Evolutionary conservation across 2,888 invertebrate species (phyloP), one percentile per base, ranked within the genome.

Genomic region (Magallana nippona): DNA sequence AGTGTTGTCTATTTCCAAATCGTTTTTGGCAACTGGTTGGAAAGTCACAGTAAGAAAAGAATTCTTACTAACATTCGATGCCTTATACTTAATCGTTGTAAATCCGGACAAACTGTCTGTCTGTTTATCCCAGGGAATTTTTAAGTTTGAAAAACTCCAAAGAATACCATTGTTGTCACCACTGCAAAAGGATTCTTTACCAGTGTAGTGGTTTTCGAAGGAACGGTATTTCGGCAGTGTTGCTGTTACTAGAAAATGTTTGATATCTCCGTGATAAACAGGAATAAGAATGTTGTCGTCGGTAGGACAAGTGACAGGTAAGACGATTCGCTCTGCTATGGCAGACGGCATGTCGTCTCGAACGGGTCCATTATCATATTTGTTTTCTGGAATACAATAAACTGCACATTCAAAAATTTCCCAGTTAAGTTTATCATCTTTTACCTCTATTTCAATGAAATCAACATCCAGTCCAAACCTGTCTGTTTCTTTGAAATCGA

Each of bases 281-380:
- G 90, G 89, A 10, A 91, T 84, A 60, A 90, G 87, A 0, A 91
- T 83, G 79, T 91, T 91, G 60, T 91, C 91, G 63, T 90, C 89
- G 55, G 89, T 89, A 0, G 91, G 89, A 84, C 91, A 91, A 27
- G 32, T 79, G 13, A 88, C 89, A 10, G 62, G 81, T 10, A 86
- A 57, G 5, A 27, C 79, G 63, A 79, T 85, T 22, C 83, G 55
- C n/a, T 10, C 17, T 2, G 77, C 58, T 3, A 13, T 15, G 11
- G 82, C 83, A 44, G 85, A 83, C 44, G 85, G 55, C 55, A 83
- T 60, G n/a, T 85, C 85, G 57, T 85, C 83, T 15, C 83, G 81
- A 10, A 83, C 19, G 10, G 79, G 82, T 1, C 85, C 86, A 63
- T 88, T 85, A 0, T 79, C 57, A 77, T 87, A 88, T 0, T 77